These are phyloP conservation scores for Brachionus sp. DNA, from an alignment of 1,140 invertebrate species.

Conservation along the genomic window DNA sequence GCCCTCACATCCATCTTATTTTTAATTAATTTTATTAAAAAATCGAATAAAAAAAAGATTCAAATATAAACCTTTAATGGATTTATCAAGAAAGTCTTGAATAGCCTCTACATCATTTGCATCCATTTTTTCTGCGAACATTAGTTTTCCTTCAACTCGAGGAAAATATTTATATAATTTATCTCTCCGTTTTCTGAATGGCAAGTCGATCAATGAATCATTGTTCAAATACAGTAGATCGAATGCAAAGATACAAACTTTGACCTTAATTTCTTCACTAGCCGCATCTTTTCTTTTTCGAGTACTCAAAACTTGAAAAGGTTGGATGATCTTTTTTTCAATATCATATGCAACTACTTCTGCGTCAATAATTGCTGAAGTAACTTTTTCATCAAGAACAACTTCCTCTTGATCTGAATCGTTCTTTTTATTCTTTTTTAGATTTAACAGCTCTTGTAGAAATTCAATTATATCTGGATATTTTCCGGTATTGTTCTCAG, in stretches of 20 bases:
- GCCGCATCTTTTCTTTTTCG: slow-evolving; percentile 75
- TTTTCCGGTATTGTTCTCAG: slow-evolving; percentile 94
- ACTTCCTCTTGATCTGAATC: slow-evolving; percentile 55
- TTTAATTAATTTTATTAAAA: neutral
- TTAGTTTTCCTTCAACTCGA: slow-evolving; percentile 73
- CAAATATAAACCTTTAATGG: slow-evolving; percentile 67
- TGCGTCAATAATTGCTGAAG: slow-evolving; percentile 85
- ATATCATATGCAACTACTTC: slow-evolving; percentile 96
- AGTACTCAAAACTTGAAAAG: slow-evolving; percentile 93
- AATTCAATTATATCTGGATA: slow-evolving; percentile 86
- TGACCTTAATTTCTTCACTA: slow-evolving; percentile 43
- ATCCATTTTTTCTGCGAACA: slow-evolving; percentile 74
- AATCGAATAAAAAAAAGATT: neutral
- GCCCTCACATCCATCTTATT: slow-evolving; percentile 79
- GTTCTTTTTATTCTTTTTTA: slow-evolving; percentile 57
- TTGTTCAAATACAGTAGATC: slow-evolving; percentile 94
- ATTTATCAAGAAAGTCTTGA: slow-evolving; percentile 86
- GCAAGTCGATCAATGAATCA: slow-evolving; percentile 73
- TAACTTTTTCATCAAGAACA: slow-evolving; percentile 61
- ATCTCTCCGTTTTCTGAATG: slow-evolving; percentile 72
- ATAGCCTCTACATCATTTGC: slow-evolving; percentile 85
- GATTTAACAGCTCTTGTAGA: slow-evolving; percentile 54
- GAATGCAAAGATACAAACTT: slow-evolving; percentile 93
- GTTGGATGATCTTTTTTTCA: slow-evolving; percentile 82
- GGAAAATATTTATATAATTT: slow-evolving; percentile 72